Conservation (phyloP, 2,888 invertebrate species). For the Pyrrhia umbra region DNA sequence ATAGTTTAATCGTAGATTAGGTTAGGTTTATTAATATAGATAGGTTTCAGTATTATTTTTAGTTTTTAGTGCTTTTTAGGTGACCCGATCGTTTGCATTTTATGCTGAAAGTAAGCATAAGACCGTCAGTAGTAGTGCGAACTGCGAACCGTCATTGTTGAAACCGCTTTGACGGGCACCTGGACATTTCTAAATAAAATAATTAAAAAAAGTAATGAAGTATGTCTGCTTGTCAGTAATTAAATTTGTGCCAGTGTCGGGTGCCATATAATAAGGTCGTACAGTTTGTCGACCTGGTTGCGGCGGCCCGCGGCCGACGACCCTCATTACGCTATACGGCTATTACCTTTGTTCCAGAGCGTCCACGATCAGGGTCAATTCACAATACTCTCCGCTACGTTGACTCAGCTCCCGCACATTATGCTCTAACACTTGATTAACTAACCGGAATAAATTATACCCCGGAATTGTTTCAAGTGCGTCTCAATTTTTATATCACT, state of each 20-base stretch:
- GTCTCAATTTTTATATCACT: conserved; percentile 47
- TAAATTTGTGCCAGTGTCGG: conserved; percentile 52
- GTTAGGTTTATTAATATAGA: no score
- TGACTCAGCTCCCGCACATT: conserved; percentile 57
- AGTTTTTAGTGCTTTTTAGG: no score
- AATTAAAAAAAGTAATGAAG: conserved; percentile 29
- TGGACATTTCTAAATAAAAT: no score
- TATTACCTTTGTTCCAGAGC: conserved; percentile 56
- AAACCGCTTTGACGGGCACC: conserved; percentile 1
- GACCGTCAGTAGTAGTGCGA: no score
- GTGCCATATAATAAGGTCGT: conserved; percentile 48
- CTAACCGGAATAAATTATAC: conserved; percentile 54
- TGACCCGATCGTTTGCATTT: neutral
- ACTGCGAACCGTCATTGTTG: conserved; percentile 12
- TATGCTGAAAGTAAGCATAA: neutral
- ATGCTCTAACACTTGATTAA: conserved; percentile 59
- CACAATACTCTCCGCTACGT: conserved; percentile 38
- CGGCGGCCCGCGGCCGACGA: conserved; percentile 57
- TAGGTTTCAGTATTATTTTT: no score
- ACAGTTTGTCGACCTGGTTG: conserved; percentile 60
- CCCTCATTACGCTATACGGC: conserved; percentile 63
- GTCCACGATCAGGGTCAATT: conserved; percentile 67
- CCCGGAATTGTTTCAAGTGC: conserved; percentile 43
- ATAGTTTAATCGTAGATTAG: no score
- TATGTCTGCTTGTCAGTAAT: conserved; percentile 48